Conservation (phyloP, 2,113 vertebrate genomes). For the Tinamus guttatus region DNA sequence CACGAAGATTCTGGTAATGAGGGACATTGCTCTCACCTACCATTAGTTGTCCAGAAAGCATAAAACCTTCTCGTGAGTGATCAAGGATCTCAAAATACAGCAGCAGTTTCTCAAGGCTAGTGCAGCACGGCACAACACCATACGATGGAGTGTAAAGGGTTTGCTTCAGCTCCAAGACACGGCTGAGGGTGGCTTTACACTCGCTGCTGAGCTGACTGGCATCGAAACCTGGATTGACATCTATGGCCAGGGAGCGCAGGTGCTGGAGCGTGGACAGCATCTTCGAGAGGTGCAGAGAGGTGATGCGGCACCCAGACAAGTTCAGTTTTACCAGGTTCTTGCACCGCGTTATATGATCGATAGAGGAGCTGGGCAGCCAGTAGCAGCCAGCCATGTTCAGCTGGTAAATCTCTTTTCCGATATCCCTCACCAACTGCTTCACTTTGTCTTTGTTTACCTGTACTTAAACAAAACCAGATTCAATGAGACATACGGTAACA, state of each 20-base stretch:
- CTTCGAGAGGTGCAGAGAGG: constrained; percentile 88
- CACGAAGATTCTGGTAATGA: constrained; percentile 92
- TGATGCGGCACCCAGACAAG: constrained; percentile 89
- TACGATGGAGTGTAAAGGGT: constrained; percentile 92
- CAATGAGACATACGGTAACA: neutral
- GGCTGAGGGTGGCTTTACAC: constrained; percentile 89
- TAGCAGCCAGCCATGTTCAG: constrained; percentile 94
- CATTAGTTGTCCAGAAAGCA: constrained; percentile 93
- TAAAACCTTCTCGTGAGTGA: constrained; percentile 87
- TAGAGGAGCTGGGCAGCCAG: constrained; percentile 86
- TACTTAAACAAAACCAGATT: constrained; percentile 9
- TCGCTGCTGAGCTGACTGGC: constrained; percentile 88
- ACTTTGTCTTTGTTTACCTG: constrained; percentile 88
- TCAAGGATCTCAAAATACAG: constrained; percentile 94
- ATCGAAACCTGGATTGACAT: constrained; percentile 88
- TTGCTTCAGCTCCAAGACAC: constrained; percentile 90
- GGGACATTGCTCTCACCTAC: constrained; percentile 97
- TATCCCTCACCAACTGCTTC: constrained; percentile 82
- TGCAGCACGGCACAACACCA: constrained; percentile 93
- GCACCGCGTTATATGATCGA: constrained; percentile 88
- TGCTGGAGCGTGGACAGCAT: constrained; percentile 86
- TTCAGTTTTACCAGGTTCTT: constrained; percentile 88
- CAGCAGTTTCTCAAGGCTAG: constrained; percentile 90
- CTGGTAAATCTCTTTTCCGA: constrained; percentile 86
- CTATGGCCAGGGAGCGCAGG: constrained; percentile 90